Conservation (phyloP, 2,888 invertebrate species). For the Carabus problematicus region DNA sequence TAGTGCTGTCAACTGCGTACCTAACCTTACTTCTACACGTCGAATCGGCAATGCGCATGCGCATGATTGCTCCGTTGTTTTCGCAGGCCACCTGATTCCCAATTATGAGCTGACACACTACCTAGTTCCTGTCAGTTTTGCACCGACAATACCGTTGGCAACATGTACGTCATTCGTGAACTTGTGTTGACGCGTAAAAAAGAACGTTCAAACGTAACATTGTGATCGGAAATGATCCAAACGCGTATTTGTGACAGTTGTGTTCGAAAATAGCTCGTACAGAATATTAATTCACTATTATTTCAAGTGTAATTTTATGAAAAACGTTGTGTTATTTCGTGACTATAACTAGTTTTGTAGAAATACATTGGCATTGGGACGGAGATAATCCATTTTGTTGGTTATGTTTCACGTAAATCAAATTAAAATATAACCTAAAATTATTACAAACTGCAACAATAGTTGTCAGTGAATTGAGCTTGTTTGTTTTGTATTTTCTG, state of each 20-base stretch:
- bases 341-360: too few relatives aligned
- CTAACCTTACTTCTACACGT: constrained; percentile 25
- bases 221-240: not conserved
- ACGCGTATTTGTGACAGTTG: not conserved
- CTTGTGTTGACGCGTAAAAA: not conserved
- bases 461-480: too few relatives aligned
- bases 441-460: too few relatives aligned
- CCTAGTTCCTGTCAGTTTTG: not conserved
- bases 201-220: constrained; percentile 3
- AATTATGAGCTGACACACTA: not conserved
- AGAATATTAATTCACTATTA: too few relatives aligned
- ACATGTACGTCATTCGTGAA: not conserved
- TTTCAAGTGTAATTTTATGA: too few relatives aligned
- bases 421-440: too few relatives aligned
- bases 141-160: not conserved
- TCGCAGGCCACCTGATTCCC: constrained; percentile 29
- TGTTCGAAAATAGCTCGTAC: not conserved
- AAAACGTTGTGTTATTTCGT: too few relatives aligned
- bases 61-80: constrained; percentile 23
- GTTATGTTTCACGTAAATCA: too few relatives aligned
- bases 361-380: too few relatives aligned
- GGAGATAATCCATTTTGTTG: too few relatives aligned
- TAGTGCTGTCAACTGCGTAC: not conserved
- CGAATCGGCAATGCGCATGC: constrained; percentile 4
- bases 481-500: too few relatives aligned